Evolutionary conservation across 1,140 invertebrate genomes (phyloP).

Genomic region (Anoplolepis gracilipes): DNA sequence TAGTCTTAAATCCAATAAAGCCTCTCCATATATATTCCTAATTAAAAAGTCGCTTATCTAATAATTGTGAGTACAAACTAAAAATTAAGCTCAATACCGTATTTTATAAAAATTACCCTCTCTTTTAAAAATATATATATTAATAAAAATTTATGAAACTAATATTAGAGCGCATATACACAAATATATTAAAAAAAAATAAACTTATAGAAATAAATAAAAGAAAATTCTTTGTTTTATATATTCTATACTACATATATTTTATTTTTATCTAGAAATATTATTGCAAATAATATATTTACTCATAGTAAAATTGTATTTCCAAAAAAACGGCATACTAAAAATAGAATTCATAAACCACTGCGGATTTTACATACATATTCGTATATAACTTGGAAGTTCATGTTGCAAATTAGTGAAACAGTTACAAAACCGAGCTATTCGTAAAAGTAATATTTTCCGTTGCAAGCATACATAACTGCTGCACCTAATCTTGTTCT

Average conservation of each 20-base stretch:
- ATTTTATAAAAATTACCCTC: too few species aligned
- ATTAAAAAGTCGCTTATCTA: too few species aligned
- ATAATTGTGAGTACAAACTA: too few species aligned
- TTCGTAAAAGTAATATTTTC: slow-evolving; percentile 21
- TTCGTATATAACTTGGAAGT: slow-evolving; percentile 12
- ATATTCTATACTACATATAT: slow-evolving; percentile 1
- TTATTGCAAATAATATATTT: slow-evolving; percentile 18
- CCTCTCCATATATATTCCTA: too few species aligned
- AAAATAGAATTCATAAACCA: slow-evolving; percentile 44
- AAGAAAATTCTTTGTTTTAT: background rate
- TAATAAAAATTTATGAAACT: too few species aligned
- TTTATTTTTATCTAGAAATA: slow-evolving; percentile 18
- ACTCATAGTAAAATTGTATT: background rate
- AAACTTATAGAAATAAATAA: background rate
- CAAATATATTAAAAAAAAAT: background rate
- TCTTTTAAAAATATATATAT: too few species aligned
- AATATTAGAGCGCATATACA: too few species aligned
- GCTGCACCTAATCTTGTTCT: background rate
- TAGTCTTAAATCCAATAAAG: too few species aligned
- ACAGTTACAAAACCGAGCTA: background rate
- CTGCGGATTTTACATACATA: slow-evolving; percentile 22
- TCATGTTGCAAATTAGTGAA: slow-evolving; percentile 4
- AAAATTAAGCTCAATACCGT: too few species aligned
- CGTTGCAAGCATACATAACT: background rate
- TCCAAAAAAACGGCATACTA: background rate